These are phyloP conservation scores for Aphrophora alni DNA, from an alignment of 2,888 invertebrate genomes.

Conservation along the genomic window DNA sequence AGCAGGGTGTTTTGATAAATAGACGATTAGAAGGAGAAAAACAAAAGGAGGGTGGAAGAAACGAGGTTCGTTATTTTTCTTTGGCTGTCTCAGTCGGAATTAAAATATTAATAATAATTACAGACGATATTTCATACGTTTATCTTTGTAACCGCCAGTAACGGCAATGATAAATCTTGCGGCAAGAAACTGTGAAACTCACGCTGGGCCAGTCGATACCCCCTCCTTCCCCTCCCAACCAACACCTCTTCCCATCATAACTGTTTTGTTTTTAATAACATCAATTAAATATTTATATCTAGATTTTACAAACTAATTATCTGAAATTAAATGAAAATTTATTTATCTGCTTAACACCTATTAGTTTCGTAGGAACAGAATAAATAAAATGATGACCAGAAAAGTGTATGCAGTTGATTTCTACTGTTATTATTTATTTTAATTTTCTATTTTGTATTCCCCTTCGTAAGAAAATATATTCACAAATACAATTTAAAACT, in stretches of 20 bases:
- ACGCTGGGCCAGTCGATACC: not conserved
- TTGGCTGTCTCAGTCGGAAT: not conserved
- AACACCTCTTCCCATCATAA: not conserved
- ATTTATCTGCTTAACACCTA: too few relatives aligned
- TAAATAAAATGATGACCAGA: too few relatives aligned
- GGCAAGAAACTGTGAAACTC: not conserved
- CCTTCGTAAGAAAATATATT: too few relatives aligned
- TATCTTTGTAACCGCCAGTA: not conserved
- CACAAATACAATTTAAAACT: too few relatives aligned
- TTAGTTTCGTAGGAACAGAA: too few relatives aligned
- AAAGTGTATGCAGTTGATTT: too few relatives aligned
- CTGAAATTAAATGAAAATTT: too few relatives aligned
- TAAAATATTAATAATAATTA: constrained; percentile 6
- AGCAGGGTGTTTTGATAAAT: not conserved
- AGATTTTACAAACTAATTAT: too few relatives aligned
- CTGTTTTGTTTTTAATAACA: too few relatives aligned
- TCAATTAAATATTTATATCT: too few relatives aligned
- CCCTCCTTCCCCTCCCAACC: not conserved
- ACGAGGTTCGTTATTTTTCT: not conserved
- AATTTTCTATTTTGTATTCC: too few relatives aligned
- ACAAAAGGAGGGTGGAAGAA: not conserved
- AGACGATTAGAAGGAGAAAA: not conserved
- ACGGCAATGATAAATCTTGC: not conserved
- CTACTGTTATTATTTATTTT: too few relatives aligned
- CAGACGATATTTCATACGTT: not conserved